These are phyloP conservation scores for Drosophila repletoides DNA, from an alignment of 1,140 invertebrate genomes.

Conservation along the genomic window DNA sequence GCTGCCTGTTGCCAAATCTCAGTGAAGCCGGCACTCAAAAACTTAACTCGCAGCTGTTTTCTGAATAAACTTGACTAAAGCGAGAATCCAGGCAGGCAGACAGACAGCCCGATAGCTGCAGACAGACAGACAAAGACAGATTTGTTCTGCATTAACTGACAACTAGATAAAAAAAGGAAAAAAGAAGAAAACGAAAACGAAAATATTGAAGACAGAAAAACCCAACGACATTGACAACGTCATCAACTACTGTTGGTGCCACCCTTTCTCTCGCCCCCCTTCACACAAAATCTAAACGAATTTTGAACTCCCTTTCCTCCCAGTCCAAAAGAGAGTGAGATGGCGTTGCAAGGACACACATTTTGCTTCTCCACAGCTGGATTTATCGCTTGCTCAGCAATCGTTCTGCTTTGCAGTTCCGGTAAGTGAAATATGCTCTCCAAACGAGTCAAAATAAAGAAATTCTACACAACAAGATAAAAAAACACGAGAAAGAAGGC, in stretches of 20 bases:
- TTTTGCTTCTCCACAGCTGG: constrained; percentile 69
- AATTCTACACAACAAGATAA: neutral
- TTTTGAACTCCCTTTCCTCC: neutral
- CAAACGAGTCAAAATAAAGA: constrained; percentile 23
- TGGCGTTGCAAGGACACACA: constrained; percentile 68
- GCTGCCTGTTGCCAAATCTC: constrained; percentile 4
- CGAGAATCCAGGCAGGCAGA: neutral
- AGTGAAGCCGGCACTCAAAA: constrained; percentile 26
- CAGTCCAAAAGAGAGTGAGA: neutral
- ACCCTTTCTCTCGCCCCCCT: too few relatives aligned
- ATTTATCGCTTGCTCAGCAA: constrained; percentile 82
- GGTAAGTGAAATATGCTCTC: constrained; percentile 81
- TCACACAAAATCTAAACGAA: constrained; percentile 13
- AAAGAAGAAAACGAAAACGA: neutral
- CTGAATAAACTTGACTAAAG: constrained; percentile 30
- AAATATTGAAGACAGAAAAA: too few relatives aligned
- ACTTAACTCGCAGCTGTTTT: constrained; percentile 29
- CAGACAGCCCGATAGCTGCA: neutral
- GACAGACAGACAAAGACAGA: neutral
- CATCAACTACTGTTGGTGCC: constrained; percentile 21
- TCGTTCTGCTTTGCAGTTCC: constrained; percentile 82
- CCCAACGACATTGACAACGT: constrained; percentile 29
- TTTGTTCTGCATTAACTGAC: constrained; percentile 11
- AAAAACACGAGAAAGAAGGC: constrained; percentile 1
- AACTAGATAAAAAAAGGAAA: constrained; percentile 1